phyloP scores from a whole-genome alignment of 64 coral and sea anemone species.

The Anthopleura sola region DNA sequence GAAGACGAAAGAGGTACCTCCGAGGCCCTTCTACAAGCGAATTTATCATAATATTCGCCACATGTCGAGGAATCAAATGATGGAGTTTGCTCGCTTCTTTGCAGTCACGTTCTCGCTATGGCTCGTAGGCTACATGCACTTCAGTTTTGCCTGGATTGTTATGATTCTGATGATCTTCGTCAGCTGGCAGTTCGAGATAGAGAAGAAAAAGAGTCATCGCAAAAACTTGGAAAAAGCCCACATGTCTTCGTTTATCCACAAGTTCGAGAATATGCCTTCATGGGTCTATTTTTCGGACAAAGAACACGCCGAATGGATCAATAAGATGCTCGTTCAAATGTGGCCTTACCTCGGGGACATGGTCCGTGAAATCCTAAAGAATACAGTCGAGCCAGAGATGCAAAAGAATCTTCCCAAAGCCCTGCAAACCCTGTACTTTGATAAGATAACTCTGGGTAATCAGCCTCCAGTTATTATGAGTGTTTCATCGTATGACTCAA shows the following conservation, averaged over 20 bases:
- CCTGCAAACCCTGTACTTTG: constrained; percentile 75
- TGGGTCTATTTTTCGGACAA: constrained; percentile 87
- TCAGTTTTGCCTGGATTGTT: constrained; percentile 87
- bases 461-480: constrained; percentile 64
- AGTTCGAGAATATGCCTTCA: constrained; percentile 55
- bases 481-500: constrained; percentile 52
- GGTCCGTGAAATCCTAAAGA: constrained; percentile 66
- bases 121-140: constrained; percentile 65
- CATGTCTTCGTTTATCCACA: constrained; percentile 54
- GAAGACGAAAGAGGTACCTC: not conserved
- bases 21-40: constrained; percentile 47
- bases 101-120: constrained; percentile 33
- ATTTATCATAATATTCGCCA: constrained; percentile 35
- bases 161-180: constrained; percentile 72
- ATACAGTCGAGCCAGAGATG: constrained; percentile 81
- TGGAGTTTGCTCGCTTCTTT: constrained; percentile 37
- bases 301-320: constrained; percentile 74
- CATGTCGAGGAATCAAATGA: constrained; percentile 42
- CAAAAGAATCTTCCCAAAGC: constrained; percentile 77
- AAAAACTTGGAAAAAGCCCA: constrained; percentile 49
- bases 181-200: constrained; percentile 68
- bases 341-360: constrained; percentile 76
- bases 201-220: constrained; percentile 51
- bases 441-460: constrained; percentile 77
- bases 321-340: constrained; percentile 70